Evolutionary conservation across 2,113 vertebrate genomes (phyloP), one percentile per base, ranked within the genome.

Genomic region (Noturus placidus): DNA sequence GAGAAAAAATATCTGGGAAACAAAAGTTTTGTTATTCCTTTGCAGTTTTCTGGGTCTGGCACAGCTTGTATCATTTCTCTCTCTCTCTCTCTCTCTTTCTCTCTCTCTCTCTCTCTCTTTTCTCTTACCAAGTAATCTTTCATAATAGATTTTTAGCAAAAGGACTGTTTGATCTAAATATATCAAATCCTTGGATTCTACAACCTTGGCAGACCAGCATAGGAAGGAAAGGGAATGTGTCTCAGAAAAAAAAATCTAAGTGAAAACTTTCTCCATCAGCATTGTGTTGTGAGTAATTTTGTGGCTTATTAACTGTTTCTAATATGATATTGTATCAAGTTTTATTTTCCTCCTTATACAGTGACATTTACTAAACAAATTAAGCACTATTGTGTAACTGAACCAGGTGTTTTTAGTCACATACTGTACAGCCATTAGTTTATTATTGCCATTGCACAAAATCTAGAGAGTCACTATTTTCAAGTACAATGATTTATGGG

Each of bases 141-240:
- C 5, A 81, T 5, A 56, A 10, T 33, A 11, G 30, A 56, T 54
- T 80, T 19, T 56, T 33, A 80, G 46, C 3, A 80, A 80, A 56
- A 80, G 17, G 9, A 56, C n/a, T 56, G 52, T 13, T n/a, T 84
- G 82, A 74, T 84, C 90, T 90, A 86, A 86, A 88, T 30, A 63
- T 63, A 91, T 88, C 81, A 90, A 79, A 83, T 83, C 27, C 52
- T 80, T 82, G 30, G 63, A 61, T 72, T 72, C 80, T 33, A 6
- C 42, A 82, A 27, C 38, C 65, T 59, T 30, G 22, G 1, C 50
- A 33, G 74, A 63, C 59, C 27, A 88, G 30, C n/a, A 82, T 20
- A 42, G 59, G 38, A 52, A 11, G 13, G 56, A 82, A 83, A n/a
- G 27, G 38, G 13, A 81, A 30, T 10, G n/a, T 8, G 14, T 70